Evolutionary conservation across 2,113 vertebrate species (phyloP).

Genomic region (Silurus meridionalis): DNA sequence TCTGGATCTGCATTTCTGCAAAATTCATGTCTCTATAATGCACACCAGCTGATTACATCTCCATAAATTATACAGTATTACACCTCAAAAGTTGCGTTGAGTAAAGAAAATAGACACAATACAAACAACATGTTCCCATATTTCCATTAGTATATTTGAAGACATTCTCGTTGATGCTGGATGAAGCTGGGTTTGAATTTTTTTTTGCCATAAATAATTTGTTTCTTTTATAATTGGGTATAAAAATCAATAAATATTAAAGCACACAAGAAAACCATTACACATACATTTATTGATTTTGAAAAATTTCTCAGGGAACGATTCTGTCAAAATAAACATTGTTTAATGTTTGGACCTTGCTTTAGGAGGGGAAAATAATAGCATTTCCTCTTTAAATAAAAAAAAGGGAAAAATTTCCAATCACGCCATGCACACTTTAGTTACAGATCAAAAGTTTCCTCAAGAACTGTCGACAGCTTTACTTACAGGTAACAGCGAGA

Average conservation of each 20-base stretch:
- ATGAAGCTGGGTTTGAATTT: not conserved
- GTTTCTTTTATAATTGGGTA: not conserved
- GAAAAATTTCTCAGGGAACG: no score
- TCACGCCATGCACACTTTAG: not conserved
- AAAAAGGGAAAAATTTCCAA: not conserved
- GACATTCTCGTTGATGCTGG: not conserved
- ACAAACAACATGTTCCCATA: not conserved
- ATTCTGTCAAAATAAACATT: not conserved
- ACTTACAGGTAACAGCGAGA: constrained; percentile 70
- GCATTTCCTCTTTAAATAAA: not conserved
- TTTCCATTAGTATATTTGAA: not conserved
- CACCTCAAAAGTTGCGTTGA: not conserved
- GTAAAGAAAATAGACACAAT: not conserved
- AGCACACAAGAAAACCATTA: not conserved
- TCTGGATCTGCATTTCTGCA: not conserved
- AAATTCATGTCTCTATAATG: not conserved
- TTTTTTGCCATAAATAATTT: not conserved
- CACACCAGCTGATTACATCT: constrained; percentile 9
- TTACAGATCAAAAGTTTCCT: not conserved
- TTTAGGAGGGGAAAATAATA: not conserved
- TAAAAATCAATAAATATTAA: not conserved
- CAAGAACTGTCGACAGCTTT: constrained; percentile 51
- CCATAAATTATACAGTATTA: constrained; percentile 5
- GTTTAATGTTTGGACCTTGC: not conserved
- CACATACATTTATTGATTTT: not conserved